Conservation (phyloP, 30 jellyfish, hydroid and myxozoan genomes). For the Pelagia noctiluca region DNA sequence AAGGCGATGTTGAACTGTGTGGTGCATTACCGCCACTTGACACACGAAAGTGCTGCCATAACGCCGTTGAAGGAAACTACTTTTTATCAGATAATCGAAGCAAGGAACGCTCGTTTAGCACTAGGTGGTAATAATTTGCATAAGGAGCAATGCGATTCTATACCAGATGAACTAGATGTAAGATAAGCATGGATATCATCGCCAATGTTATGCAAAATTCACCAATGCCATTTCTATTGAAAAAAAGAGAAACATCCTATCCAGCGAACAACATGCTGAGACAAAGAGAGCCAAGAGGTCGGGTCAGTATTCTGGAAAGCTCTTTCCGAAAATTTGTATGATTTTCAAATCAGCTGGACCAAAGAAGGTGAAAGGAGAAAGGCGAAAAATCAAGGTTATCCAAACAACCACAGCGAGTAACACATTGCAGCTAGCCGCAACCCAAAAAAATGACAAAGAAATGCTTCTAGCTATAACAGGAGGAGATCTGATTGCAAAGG, state of each 20-base stretch:
- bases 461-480: constrained; percentile 7
- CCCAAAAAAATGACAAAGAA: not conserved
- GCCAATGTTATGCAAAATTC: not conserved
- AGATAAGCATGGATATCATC: constrained; percentile 4
- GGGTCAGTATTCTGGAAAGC: constrained; percentile 8
- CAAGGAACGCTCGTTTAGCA: not conserved
- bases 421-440: not conserved
- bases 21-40: not conserved
- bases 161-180: constrained; percentile 1
- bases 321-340: not conserved
- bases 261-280: not conserved
- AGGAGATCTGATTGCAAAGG: constrained; percentile 26
- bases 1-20: not conserved
- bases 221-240: not conserved
- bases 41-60: constrained; percentile 3
- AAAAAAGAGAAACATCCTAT: not conserved
- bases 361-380: constrained; percentile 1
- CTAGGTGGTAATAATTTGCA: not conserved
- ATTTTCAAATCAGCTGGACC: not conserved
- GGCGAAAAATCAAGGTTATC: not conserved
- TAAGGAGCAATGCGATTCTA: constrained; percentile 5
- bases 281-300: constrained; percentile 8
- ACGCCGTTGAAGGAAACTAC: constrained; percentile 3
- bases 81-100: not conserved
- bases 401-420: not conserved